A percentile compares a stretch with the other conserved stretches of the same genome.
These are phyloP conservation scores for Sisyra terminalis DNA, from an alignment of 2,888 invertebrate species.

Conservation along the genomic window DNA sequence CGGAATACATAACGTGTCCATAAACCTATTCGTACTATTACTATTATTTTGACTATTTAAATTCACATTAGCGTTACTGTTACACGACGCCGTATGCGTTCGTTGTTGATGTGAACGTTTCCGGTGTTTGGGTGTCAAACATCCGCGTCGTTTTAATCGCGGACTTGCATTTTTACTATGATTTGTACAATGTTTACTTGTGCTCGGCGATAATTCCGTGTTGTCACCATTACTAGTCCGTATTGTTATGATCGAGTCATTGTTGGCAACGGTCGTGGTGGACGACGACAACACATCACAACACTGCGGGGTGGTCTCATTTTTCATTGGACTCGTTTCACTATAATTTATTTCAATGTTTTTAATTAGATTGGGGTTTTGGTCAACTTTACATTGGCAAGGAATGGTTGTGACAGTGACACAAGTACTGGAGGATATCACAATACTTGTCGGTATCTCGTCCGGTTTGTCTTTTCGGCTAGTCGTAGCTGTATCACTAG, in stretches of 20 bases:
- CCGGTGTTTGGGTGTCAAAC: neutral
- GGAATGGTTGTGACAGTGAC: conserved; percentile 19
- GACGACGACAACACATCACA: neutral
- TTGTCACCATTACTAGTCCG: neutral
- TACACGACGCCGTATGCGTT: neutral
- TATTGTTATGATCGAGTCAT: neutral
- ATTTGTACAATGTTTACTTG: conserved; percentile 7
- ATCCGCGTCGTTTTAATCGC: neutral
- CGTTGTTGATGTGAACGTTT: conserved; percentile 4
- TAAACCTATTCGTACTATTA: too few species aligned
- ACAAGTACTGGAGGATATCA: conserved; percentile 23
- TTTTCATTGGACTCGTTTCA: conserved; percentile 3
- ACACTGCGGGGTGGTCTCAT: conserved; percentile 1
- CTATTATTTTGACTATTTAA: too few species aligned
- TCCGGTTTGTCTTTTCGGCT: neutral
- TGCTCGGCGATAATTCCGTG: conserved; percentile 1
- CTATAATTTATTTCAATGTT: conserved; percentile 8
- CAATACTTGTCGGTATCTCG: conserved; percentile 1
- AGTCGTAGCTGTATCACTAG: conserved; percentile 2
- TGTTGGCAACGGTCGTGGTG: neutral
- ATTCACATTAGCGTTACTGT: too few species aligned
- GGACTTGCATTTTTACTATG: conserved; percentile 6
- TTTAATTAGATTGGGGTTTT: conserved; percentile 3
- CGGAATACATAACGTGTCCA: neutral
- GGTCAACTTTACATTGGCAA: conserved; percentile 8